These are phyloP conservation scores for Montipora sp. DNA, from an alignment of 64 coral and sea anemone species.

Conservation along the genomic window DNA sequence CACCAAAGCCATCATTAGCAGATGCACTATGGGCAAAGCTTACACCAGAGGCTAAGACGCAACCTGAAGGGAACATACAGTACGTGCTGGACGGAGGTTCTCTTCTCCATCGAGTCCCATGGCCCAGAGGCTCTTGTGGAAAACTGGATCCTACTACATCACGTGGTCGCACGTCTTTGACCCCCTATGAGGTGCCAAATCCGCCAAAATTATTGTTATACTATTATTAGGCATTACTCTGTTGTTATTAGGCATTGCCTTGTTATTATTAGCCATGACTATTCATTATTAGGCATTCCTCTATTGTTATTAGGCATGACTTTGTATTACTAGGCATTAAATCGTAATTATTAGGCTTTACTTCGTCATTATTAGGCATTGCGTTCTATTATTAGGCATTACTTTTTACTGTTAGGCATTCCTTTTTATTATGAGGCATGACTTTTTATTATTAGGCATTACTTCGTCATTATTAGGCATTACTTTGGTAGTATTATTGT, in stretches of 20 bases:
- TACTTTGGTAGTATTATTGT: neutral
- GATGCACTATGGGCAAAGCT: too few relatives aligned
- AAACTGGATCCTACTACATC: too few relatives aligned
- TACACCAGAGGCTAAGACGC: too few relatives aligned
- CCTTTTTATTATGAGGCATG: neutral
- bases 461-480: neutral
- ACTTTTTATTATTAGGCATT: neutral
- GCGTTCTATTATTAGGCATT: neutral
- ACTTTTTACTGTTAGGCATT: neutral
- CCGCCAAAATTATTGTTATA: neutral
- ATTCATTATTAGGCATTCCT: neutral
- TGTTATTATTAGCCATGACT: neutral
- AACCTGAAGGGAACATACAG: too few relatives aligned
- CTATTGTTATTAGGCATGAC: too few relatives aligned
- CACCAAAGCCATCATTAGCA: too few relatives aligned
- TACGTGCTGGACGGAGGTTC: too few relatives aligned
- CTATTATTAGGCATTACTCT: neutral
- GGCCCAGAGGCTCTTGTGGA: too few relatives aligned
- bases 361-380: neutral
- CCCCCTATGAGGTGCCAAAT: neutral
- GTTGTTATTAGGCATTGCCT: conserved; percentile 6
- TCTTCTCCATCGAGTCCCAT: too few relatives aligned
- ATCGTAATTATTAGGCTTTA: neutral
- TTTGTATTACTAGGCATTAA: neutral
- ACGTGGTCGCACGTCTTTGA: too few relatives aligned